Base-by-base conservation (phyloP, 2,113 vertebrate species). In the Carollia perspicillata region DNA sequence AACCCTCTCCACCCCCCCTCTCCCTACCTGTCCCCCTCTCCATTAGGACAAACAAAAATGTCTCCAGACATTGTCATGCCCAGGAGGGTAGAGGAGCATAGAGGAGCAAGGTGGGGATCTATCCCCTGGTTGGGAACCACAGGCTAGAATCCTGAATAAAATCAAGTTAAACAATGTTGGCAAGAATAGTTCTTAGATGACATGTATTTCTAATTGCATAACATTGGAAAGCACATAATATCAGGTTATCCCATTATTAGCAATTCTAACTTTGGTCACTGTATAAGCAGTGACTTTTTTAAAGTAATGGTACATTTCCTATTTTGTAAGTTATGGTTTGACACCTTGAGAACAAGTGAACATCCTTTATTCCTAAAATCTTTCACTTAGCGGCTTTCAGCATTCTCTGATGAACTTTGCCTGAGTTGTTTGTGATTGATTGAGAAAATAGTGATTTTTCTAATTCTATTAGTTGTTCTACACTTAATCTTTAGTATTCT, bases 381-480 rank as follows among this genome's bases (percentile, higher is more conserved):
- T 77, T 91, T 75, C 12, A 47, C 11, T 22, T 8, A 69, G 44
- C 68, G 53, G 16, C 16, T 89, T 72, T 95, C 40, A 72, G 63
- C 20, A 63, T 75, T 42, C 20, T 63, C 13, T 75, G 55, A 92
- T 84, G 40, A 86, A 83, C 53, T 78, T 72, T 78, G 11, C 13
- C 23, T 11, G 14, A 65, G 60, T 66, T 58, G 72, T 26, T 26
- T 81, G 47, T 71, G 23, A 87, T 58, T 74, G 16, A 72, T 26
- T 33, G 63, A 23, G 30, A 88, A 90, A 95, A 81, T 3, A 20
- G n/a, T 90, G 16, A 75, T 71, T 94, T 94, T 92, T 92, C 78
- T 91, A 91, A 53, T 90, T 68, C 3, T 58, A 69, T 66, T 10
- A 51, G 77, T 89, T 95, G 51, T 86, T 86, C 13, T 89, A 47